A percentile compares a stretch with the other conserved stretches of the same genome.
phyloP scores from a whole-genome alignment of 2,113 vertebrate genomes.

The Pedionomus torquatus region DNA sequence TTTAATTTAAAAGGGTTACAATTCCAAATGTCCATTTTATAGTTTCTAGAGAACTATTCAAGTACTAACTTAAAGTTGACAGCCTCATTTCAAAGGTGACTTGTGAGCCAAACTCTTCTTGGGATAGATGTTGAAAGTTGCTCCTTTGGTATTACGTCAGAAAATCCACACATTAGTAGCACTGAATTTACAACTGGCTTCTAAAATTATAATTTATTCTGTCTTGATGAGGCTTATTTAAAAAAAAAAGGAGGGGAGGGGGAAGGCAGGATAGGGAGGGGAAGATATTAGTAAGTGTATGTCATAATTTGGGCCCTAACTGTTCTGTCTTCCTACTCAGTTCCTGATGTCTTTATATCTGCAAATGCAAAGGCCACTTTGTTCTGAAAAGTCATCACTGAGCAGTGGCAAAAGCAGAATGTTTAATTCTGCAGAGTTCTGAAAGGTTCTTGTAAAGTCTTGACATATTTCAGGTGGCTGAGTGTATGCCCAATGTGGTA shows the following conservation, averaged over 20 bases:
- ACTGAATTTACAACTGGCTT: background rate
- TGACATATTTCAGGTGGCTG: background rate
- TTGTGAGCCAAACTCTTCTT: background rate
- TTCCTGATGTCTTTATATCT: background rate
- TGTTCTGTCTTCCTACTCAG: background rate
- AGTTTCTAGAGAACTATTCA: background rate
- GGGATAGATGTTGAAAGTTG: background rate
- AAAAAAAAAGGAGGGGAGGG: background rate
- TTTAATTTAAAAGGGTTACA: background rate
- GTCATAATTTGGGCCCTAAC: background rate
- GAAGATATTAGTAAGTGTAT: background rate
- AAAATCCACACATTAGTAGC: background rate
- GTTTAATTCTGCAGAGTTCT: background rate
- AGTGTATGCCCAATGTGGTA: background rate
- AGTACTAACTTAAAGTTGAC: background rate
- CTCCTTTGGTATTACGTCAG: background rate
- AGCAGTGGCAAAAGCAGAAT: background rate
- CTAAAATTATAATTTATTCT: background rate
- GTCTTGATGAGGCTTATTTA: background rate
- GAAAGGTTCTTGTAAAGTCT: background rate
- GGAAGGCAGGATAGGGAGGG: no score
- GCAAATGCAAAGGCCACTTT: background rate
- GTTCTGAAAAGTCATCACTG: background rate
- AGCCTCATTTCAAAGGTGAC: background rate
- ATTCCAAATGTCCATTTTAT: background rate